These are phyloP conservation scores for Isoperla grammatica DNA, from an alignment of 2,888 invertebrate genomes.

Conservation along the genomic window DNA sequence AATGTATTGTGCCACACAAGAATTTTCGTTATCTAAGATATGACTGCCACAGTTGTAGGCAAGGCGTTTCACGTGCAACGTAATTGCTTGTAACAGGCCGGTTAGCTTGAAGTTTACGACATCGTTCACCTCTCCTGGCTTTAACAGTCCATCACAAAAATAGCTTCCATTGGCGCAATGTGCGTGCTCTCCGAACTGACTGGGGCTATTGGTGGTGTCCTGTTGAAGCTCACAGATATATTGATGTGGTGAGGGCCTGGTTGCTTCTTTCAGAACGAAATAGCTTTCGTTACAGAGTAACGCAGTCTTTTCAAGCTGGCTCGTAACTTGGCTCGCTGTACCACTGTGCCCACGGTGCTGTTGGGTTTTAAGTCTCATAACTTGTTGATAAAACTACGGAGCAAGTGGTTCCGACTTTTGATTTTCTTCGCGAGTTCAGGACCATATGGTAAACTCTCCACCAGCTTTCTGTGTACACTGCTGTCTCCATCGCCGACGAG, in stretches of 20 bases:
- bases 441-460: constrained; percentile 16
- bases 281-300: constrained; percentile 19
- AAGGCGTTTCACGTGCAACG: constrained; percentile 16
- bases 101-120: constrained; percentile 6
- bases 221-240: background rate
- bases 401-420: constrained; percentile 16
- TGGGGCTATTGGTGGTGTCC: constrained; percentile 21
- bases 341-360: background rate
- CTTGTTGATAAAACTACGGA: constrained; percentile 8
- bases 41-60: constrained; percentile 15
- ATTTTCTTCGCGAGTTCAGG: constrained; percentile 5
- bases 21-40: constrained; percentile 6
- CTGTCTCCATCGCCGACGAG: constrained; percentile 20
- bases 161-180: constrained; percentile 5
- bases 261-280: constrained; percentile 11
- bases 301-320: constrained; percentile 8
- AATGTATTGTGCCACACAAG: constrained; percentile 5
- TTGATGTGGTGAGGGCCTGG: background rate
- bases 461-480: constrained; percentile 19
- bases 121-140: constrained; percentile 14
- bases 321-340: constrained; percentile 1
- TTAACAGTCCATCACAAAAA: constrained; percentile 18
- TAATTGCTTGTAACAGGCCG: constrained; percentile 20
- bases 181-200: constrained; percentile 23
- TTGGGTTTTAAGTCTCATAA: constrained; percentile 7